Percentiles rank a stretch among this genome's conserved stretches.
Evolutionary conservation across 2,113 vertebrate species (phyloP).

Genomic region (Paracanthobrama guichenoti): DNA sequence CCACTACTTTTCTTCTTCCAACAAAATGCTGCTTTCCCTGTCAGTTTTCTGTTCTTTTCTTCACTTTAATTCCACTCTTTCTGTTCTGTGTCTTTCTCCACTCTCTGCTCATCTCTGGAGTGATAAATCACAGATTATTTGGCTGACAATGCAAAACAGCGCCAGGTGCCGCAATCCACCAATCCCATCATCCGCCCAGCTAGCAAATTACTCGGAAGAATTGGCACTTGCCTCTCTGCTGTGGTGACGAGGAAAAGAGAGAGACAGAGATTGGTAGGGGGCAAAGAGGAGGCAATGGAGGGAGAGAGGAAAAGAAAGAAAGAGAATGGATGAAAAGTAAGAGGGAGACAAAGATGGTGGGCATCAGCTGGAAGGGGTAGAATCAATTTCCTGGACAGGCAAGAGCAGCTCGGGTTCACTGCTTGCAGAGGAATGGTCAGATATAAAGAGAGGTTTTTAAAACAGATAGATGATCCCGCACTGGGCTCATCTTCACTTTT

Average conservation of each 20-base stretch:
- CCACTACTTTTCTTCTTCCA: background rate
- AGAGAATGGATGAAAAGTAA: background rate
- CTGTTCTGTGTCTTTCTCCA: conserved; percentile 11
- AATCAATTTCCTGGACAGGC: conserved; percentile 40
- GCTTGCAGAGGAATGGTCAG: conserved; percentile 18
- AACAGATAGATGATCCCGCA: conserved; percentile 18
- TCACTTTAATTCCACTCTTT: background rate
- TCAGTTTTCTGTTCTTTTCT: background rate
- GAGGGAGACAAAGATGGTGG: conserved; percentile 17
- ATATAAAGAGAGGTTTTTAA: conserved; percentile 12
- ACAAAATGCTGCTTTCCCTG: background rate
- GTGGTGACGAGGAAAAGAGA: conserved; percentile 6
- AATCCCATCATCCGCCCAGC: conserved; percentile 50
- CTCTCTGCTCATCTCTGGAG: conserved; percentile 30
- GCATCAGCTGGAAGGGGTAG: conserved; percentile 20
- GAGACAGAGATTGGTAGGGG: background rate
- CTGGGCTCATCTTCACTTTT: background rate
- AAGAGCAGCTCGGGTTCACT: conserved; percentile 12
- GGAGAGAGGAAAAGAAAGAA: background rate
- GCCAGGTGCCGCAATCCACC: conserved; percentile 47
- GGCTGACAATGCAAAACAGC: conserved; percentile 63
- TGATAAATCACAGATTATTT: conserved; percentile 62
- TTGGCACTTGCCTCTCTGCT: conserved; percentile 49
- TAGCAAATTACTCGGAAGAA: conserved; percentile 57
- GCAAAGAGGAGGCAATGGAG: background rate